Base-by-base conservation (phyloP, 2,113 vertebrate genomes). In the Coptodon rendalli region DNA sequence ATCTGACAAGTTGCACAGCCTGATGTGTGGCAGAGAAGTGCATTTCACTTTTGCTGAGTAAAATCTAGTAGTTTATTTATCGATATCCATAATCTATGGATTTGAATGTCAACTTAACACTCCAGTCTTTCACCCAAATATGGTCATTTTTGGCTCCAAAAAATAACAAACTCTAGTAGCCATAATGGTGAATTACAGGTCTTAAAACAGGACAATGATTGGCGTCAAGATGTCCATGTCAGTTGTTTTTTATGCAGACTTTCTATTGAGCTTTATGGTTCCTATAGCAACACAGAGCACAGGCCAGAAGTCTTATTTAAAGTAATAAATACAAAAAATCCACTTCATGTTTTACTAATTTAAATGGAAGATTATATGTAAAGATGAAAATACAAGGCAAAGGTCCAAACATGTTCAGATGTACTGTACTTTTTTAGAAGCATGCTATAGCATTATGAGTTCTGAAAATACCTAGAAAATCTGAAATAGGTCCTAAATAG, bases 231-330 rank as follows among this genome's bases (percentile, higher is more conserved):
- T 31, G 27, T 78, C 71, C 43, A 50, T 24, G 24, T 50, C 16
- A 78, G 12, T 0, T n/a, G 16, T 50, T 78, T 50, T 50, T 19
- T n/a, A 50, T 50, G 17, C 27, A 91, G 16, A 80, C 54, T 66
- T 52, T 56, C 24, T 78, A 68, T 59, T 94, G 89, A 93, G 86
- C 89, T 93, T 93, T 93, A 22, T 53, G 48, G 92, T 95, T 94
- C 83, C 94, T 86, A 95, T 93, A 85, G 92, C 92, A 95, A 93
- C 92, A 73, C 34, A 63, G 86, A 90, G 81, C 45, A 86, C 38
- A 66, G 89, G 31, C 43, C 73, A 82, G 66, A 59, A 54, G 66
- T 48, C 80, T 71, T 43, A 81, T 57, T 40, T 79, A 54, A 78
- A 63, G 54, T 53, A 19, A 43, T 48, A 86, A 87, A 91, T n/a